Base-by-base conservation (phyloP, 2,797 vertebrate genomes). In the Anolis apletophallus region DNA sequence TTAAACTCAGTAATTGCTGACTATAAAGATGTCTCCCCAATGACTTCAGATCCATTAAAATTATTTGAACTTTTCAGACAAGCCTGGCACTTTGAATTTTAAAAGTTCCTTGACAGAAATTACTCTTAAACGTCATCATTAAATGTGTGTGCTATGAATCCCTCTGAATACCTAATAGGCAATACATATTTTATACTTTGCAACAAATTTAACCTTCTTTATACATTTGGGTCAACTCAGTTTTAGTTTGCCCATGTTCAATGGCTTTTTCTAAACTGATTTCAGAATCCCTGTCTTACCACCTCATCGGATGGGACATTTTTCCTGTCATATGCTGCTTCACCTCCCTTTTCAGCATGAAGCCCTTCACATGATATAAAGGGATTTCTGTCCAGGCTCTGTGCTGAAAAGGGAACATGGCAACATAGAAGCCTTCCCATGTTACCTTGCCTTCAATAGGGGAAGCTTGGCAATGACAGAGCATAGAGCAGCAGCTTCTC, bases 1-100 rank as follows among this genome's bases (percentile, higher is more conserved):
- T 91, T 89, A 88, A 93, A 92, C n/a, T 29, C 80, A 87, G 81
- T 93, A 95, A 95, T 94, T 96, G 93, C 95, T 96, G 92, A 93
- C 93, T 92, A 1, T 69, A 95, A 87, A 92, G 91, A 89, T 86
- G 87, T 91, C 87, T 93, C 90, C 74, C 68, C 87, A 83, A 88
- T 90, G 95, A 91, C 89, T 88, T 90, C 87, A 94, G 92, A 94
- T 93, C 87, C 80, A 88, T 93, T 94, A 85, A 92, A 93, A 85
- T 90, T 91, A 93, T 94, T 94, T 93, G 88, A 96, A 96, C 88
- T 94, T 93, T 87, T 76, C 88, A 80, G 85, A 90, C 76, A 90
- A 93, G 84, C 61, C 0, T 6, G 88, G 50, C 81, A 92, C 93
- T 95, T 95, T 91, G 88, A 92, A 85, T 93, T 79, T 61, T 90